Percentiles rank a stretch among this genome's conserved stretches.
Conservation (phyloP, 2,797 vertebrate species). For the Phoebastria nigripes region DNA sequence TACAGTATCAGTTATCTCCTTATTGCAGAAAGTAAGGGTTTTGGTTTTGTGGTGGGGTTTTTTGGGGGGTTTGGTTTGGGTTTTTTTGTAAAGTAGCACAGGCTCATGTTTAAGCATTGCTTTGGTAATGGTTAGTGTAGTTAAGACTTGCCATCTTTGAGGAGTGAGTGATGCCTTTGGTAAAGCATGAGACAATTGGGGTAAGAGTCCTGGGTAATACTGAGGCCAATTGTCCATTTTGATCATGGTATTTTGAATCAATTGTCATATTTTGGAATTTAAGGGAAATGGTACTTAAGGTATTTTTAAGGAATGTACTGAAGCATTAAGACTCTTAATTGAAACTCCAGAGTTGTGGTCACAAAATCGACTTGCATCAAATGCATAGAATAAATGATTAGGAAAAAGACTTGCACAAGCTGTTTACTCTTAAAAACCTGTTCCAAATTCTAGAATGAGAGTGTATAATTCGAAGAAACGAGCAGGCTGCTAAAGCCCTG, state of each 20-base stretch:
- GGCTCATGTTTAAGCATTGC: background rate
- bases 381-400: background rate
- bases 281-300: background rate
- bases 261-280: background rate
- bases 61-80: too few relatives aligned
- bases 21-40: background rate
- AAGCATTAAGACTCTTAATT: background rate
- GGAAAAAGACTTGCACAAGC: background rate
- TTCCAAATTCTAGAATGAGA: background rate
- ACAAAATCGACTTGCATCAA: background rate
- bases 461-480: background rate
- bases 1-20: background rate
- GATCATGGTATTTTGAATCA: background rate
- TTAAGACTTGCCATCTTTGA: background rate
- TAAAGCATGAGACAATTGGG: background rate
- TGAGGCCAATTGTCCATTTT: background rate
- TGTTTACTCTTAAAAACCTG: background rate
- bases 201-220: background rate
- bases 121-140: background rate
- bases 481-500: background rate
- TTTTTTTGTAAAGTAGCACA: background rate
- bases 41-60: background rate
- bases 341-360: background rate
- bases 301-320: background rate
- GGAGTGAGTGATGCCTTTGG: background rate